These are phyloP conservation scores for Archocentrus centrarchus DNA, from an alignment of 2,113 vertebrate genomes.

Conservation along the genomic window DNA sequence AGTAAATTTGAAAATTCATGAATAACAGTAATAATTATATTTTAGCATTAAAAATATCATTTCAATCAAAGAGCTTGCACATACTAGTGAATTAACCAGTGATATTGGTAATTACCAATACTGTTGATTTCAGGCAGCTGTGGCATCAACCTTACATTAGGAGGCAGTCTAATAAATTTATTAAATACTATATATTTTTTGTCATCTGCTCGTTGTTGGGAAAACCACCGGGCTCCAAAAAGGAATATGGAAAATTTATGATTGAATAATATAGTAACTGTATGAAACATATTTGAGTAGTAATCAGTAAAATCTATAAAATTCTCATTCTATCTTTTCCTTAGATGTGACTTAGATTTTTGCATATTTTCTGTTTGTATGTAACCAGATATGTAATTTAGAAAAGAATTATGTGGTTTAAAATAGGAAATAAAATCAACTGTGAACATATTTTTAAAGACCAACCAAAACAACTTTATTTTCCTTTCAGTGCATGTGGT, in stretches of 20 bases:
- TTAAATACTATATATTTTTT: not conserved
- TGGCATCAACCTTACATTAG: too few relatives aligned
- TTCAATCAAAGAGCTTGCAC: too few relatives aligned
- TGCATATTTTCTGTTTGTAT: not conserved
- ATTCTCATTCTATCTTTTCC: not conserved
- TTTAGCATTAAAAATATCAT: too few relatives aligned
- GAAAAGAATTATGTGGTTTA: too few relatives aligned
- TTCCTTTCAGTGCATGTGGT: not conserved
- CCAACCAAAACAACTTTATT: not conserved
- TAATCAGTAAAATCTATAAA: slow-evolving; percentile 8
- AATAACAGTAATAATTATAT: too few relatives aligned
- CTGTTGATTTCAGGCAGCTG: too few relatives aligned
- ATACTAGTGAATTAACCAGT: too few relatives aligned
- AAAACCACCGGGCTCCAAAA: slow-evolving; percentile 16
- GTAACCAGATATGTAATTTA: not conserved
- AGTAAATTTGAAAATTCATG: too few relatives aligned
- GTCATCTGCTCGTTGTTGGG: slow-evolving; percentile 1
- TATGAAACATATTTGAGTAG: slow-evolving; percentile 31
- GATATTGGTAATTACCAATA: too few relatives aligned
- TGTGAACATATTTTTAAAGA: not conserved
- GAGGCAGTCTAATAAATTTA: too few relatives aligned
- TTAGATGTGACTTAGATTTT: not conserved
- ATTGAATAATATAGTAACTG: slow-evolving; percentile 44
- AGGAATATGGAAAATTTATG: slow-evolving; percentile 43
- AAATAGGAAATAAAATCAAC: too few relatives aligned